These are phyloP conservation scores for Gadopsis bispinosus DNA, from an alignment of 2,797 vertebrate genomes.

Conservation along the genomic window DNA sequence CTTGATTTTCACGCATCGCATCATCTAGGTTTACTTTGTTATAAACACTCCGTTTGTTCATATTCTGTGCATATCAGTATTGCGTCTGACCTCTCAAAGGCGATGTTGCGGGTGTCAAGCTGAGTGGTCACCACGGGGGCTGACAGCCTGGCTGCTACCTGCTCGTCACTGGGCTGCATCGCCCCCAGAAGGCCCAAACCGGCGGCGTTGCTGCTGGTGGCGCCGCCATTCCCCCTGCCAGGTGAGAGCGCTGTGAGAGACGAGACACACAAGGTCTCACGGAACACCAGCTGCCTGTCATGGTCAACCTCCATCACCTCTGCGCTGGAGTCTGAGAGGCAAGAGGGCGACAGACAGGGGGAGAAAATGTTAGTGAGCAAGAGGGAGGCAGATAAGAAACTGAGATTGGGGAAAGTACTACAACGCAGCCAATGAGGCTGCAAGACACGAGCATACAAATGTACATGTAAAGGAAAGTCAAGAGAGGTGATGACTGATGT, in stretches of 20 bases:
- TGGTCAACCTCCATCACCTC: constrained; percentile 99
- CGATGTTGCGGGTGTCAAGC: constrained; percentile 96
- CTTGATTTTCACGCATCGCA: not conserved
- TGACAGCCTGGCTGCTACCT: constrained; percentile 93
- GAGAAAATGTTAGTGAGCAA: not conserved
- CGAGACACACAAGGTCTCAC: constrained; percentile 91
- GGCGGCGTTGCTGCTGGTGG: constrained; percentile 76
- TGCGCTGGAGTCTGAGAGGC: constrained; percentile 88
- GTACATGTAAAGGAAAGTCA: not conserved
- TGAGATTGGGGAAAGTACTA: not conserved
- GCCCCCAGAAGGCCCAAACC: constrained; percentile 89
- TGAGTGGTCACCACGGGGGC: constrained; percentile 95
- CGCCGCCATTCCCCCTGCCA: constrained; percentile 54
- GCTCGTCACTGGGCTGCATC: constrained; percentile 93
- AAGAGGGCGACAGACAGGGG: not conserved
- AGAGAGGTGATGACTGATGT: constrained; percentile 5
- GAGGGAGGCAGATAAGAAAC: not conserved
- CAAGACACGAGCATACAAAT: not conserved
- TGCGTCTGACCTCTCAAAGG: constrained; percentile 92
- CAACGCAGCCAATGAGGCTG: not conserved
- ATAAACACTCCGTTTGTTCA: not conserved
- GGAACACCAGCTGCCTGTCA: constrained; percentile 94
- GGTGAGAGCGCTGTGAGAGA: constrained; percentile 75
- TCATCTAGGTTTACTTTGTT: not conserved
- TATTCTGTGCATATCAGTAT: not conserved